Base-by-base conservation (phyloP, 2,888 invertebrate genomes). In the Drosophila meridiana region DNA sequence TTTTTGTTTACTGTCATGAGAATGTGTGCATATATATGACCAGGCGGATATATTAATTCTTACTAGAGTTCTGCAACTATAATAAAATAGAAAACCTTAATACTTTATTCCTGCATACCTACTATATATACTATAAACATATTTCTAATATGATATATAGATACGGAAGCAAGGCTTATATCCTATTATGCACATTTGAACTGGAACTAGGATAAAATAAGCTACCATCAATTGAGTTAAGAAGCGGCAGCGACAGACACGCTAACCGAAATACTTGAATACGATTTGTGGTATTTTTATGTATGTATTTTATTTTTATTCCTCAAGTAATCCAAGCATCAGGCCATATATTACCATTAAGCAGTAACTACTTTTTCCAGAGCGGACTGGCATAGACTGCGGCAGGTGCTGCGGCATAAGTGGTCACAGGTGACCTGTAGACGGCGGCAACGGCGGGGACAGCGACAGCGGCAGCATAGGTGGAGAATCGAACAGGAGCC, bases 181-280 rank as follows among this genome's bases (percentile, higher is more conserved):
- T 30, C 4, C 50, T 9, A 32, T 1, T 32, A 11, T 7, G 11
- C 1, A 1, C 14, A n/a, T 32, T 32, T 5, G 9, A 5, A 34
- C 9, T 34, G 6, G 34, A 13, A 0, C 0, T 13, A 6, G 13
- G 6, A 11, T 11, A 20, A 1, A 52, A 13, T 34, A 52, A 52
- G 20, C 34, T 34, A 20, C 20, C 34, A 34, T 11, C 78, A 84
- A 82, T 78, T 78, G 69, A 55, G 69, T 82, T 83, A 73, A 76
- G 64, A 66, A 66, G 63, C 58, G 38, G 47, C 60, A 63, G 47
- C 60, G 61, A 50, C 30, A 45, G 59, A 56, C 81, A 83, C 68
- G 69, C 72, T 42, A 80, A 61, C 60, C n/a, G 55, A 34, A 47
- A 9, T 34, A 36, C 9, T 30, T 32, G n/a, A 34, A 38, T 9